Percentiles rank a stretch among this genome's conserved stretches.
These are phyloP conservation scores for Artemisiospiza belli DNA, from an alignment of 2,113 vertebrate species.

Conservation along the genomic window DNA sequence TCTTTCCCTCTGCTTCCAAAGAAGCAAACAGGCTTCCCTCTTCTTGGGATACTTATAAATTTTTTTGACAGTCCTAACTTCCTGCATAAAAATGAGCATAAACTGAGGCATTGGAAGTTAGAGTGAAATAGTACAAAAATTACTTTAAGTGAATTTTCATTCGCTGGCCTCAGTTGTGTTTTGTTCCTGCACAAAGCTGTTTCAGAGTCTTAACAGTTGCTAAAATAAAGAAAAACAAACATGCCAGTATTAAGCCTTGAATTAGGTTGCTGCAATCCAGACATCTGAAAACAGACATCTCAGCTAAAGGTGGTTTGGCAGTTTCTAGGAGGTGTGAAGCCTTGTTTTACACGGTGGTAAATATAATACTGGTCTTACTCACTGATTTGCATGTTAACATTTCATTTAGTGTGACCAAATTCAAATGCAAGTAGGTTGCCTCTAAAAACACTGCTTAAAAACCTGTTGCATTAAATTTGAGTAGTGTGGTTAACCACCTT, in stretches of 20 bases:
- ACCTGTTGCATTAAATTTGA: not conserved
- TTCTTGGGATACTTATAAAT: accelerated
- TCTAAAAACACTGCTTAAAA: not conserved
- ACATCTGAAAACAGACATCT: not conserved
- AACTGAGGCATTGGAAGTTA: not conserved
- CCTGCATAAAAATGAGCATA: accelerated
- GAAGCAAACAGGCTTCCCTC: not conserved
- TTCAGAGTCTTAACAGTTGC: not conserved
- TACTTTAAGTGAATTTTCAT: not conserved
- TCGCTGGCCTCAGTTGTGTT: not conserved
- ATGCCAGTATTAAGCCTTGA: not conserved
- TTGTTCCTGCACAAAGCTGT: not conserved
- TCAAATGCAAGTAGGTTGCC: not conserved
- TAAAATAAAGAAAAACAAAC: not conserved
- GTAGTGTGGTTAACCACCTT: not conserved
- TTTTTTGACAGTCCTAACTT: not conserved
- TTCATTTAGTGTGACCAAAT: not conserved
- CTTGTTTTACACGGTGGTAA: not conserved
- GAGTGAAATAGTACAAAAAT: not conserved
- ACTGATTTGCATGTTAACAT: not conserved
- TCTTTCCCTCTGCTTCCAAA: not conserved
- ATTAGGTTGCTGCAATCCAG: not conserved
- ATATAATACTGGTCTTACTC: not conserved
- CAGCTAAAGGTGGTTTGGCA: not conserved
- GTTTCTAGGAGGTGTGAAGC: not conserved